Conservation (phyloP, 2,888 invertebrate genomes). For the Neoitamus cyanurus region DNA sequence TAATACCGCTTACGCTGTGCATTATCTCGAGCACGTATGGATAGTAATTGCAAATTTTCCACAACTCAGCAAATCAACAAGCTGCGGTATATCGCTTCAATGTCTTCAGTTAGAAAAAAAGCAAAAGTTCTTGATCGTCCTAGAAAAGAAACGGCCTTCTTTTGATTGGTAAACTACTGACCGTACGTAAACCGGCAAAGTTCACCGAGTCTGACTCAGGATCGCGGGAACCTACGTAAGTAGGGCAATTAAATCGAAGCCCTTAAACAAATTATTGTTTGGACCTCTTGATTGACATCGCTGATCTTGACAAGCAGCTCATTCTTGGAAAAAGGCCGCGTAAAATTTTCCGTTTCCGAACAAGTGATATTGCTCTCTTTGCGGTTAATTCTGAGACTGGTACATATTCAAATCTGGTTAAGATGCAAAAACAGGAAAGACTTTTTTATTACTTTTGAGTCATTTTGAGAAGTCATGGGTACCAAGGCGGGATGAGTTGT, state of each 20-base stretch:
- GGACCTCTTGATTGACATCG: slow-evolving; percentile 12
- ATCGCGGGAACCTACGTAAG: not conserved
- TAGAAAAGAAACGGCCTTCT: not conserved
- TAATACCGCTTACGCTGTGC: not conserved
- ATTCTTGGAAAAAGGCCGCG: not conserved
- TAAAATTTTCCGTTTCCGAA: slow-evolving; percentile 8
- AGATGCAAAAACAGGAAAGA: not conserved
- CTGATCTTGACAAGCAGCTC: not conserved
- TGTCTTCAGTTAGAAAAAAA: not conserved
- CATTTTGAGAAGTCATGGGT: not conserved
- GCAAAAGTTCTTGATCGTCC: not conserved
- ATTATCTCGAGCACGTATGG: not conserved
- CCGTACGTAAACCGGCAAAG: not conserved
- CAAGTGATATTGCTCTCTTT: not conserved
- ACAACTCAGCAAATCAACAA: not conserved
- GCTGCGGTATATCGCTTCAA: not conserved
- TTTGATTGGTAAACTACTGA: not conserved
- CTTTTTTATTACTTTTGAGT: not conserved
- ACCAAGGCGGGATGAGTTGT: not conserved
- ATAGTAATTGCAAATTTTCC: slow-evolving; percentile 8
- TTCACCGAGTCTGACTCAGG: not conserved
- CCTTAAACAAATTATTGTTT: not conserved
- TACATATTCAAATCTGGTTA: not conserved
- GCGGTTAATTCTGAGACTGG: not conserved
- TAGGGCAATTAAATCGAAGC: not conserved